Evolutionary conservation across 2,888 invertebrate genomes (phyloP).

Genomic region (Tetragonisca angustula): DNA sequence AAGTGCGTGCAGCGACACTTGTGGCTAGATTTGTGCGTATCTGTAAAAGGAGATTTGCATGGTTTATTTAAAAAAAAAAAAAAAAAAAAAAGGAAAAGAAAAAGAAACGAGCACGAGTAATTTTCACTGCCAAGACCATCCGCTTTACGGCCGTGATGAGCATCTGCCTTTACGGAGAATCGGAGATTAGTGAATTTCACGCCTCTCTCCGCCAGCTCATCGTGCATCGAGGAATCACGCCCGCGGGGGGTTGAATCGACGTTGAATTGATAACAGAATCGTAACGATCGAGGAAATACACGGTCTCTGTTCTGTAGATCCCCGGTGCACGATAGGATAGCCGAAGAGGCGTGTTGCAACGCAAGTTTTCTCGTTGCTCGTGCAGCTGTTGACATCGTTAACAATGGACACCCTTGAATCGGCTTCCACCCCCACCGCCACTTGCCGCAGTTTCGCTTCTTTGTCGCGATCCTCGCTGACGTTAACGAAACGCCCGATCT

Average conservation of each 20-base stretch:
- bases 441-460: not conserved
- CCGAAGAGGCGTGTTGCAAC: constrained; percentile 5
- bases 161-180: constrained; percentile 16
- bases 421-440: constrained; percentile 18
- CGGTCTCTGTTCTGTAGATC: not conserved
- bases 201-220: not conserved
- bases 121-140: constrained; percentile 7
- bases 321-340: not conserved
- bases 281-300: not conserved
- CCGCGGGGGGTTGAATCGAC: not conserved
- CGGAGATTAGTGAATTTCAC: constrained; percentile 8
- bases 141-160: not conserved
- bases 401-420: constrained; percentile 36
- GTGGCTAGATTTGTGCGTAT: not conserved
- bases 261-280: not conserved
- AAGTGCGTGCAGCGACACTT: not conserved
- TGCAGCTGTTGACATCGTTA: constrained; percentile 12
- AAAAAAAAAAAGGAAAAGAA: too few relatives aligned
- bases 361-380: not conserved
- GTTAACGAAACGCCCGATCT: not conserved
- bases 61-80: not conserved
- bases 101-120: not conserved
- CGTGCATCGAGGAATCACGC: not conserved
- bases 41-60: constrained; percentile 36
- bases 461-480: not conserved